Percentiles rank a stretch among this genome's conserved stretches.
These are phyloP conservation scores for Elachura formosa DNA, from an alignment of 2,113 vertebrate genomes.

Conservation along the genomic window DNA sequence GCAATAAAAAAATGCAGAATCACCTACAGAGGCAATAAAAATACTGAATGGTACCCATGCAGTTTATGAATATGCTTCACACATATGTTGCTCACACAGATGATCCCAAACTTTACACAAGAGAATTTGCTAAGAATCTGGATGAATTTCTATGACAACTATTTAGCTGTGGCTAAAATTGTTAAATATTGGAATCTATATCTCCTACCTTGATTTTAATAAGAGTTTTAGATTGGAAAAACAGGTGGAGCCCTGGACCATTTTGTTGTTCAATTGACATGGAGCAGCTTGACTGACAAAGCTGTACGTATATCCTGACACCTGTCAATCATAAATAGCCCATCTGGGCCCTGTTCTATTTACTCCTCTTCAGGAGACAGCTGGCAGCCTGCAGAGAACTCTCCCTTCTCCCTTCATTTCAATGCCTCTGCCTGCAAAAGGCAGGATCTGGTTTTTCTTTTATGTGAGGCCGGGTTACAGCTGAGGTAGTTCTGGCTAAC, in stretches of 20 bases:
- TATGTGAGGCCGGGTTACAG: neutral
- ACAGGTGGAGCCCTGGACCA: neutral
- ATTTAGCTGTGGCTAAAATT: neutral
- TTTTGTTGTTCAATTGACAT: neutral
- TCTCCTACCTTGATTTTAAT: neutral
- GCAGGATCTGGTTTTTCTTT: neutral
- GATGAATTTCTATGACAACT: neutral
- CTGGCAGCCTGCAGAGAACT: neutral
- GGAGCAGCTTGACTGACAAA: neutral
- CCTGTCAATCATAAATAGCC: neutral
- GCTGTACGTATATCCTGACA: neutral
- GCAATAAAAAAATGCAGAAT: neutral
- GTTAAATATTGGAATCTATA: neutral
- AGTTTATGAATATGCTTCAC: neutral
- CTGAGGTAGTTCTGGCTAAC: neutral
- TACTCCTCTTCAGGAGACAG: conserved; percentile 21
- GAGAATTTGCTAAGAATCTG: neutral
- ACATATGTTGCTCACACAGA: neutral
- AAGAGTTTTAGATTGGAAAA: neutral
- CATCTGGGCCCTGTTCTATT: conserved; percentile 2
- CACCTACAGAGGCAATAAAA: neutral
- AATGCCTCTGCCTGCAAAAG: neutral
- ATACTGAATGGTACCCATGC: neutral
- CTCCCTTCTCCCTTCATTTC: neutral
- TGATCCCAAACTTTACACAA: neutral